Evolutionary conservation across 2,113 vertebrate species (phyloP).

Genomic region (Trematomus loennbergii): DNA sequence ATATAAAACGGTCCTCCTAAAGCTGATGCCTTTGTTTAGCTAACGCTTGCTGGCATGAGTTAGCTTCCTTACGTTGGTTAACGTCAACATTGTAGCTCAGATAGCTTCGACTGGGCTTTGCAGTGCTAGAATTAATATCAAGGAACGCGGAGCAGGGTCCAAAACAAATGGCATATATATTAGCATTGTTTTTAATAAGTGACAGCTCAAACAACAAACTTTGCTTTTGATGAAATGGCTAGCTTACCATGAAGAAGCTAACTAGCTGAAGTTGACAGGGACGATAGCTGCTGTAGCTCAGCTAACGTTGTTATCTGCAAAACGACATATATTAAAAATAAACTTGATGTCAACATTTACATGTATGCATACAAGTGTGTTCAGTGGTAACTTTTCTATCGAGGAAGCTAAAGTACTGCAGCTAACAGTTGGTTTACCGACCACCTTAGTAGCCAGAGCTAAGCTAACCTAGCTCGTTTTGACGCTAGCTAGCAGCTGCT

Average conservation of each 20-base stretch:
- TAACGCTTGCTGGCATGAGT: constrained; percentile 44
- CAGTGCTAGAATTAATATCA: not conserved
- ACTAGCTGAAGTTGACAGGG: constrained; percentile 51
- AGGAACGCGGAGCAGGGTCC: not conserved
- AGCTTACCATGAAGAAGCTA: constrained; percentile 45
- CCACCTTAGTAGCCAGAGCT: constrained; percentile 10
- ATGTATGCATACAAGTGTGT: not conserved
- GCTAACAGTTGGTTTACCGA: not conserved
- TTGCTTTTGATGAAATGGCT: constrained; percentile 2
- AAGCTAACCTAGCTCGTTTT: not conserved
- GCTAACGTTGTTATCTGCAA: not conserved
- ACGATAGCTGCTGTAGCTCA: not conserved
- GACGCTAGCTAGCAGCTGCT: constrained; percentile 42
- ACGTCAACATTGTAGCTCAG: constrained; percentile 20
- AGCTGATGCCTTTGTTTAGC: constrained; percentile 73
- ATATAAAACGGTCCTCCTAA: constrained; percentile 6
- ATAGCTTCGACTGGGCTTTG: not conserved
- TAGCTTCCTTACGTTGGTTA: constrained; percentile 33
- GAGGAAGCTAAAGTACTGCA: constrained; percentile 11
- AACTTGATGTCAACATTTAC: too few relatives aligned
- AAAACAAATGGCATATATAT: accelerated
- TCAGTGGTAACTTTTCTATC: not conserved
- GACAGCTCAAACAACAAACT: constrained; percentile 9
- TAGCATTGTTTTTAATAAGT: not conserved
- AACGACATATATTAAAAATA: not conserved